A percentile compares a stretch with the other conserved stretches of the same genome.
Conservation (phyloP, 2,113 vertebrate genomes). For the Anoplopoma fimbria region DNA sequence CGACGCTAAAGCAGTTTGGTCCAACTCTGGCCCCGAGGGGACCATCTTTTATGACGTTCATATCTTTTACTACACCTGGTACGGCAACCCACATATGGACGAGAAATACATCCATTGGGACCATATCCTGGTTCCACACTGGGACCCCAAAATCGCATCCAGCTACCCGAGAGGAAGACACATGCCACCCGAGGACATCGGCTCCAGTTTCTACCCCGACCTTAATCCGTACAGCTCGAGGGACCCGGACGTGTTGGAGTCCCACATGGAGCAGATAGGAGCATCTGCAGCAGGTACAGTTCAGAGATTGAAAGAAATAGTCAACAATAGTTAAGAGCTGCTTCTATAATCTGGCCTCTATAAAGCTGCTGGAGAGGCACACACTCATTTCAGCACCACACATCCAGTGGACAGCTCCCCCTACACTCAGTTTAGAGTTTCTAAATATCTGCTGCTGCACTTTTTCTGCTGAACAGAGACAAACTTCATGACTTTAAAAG, state of each 20-base stretch:
- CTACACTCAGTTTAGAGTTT: neutral
- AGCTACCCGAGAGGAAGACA: constrained; percentile 92
- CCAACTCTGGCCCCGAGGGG: constrained; percentile 78
- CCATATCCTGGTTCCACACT: constrained; percentile 92
- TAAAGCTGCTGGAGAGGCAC: constrained; percentile 14
- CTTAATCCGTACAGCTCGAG: constrained; percentile 91
- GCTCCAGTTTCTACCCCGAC: constrained; percentile 91
- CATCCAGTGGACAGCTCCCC: constrained; percentile 71
- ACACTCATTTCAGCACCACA: constrained; percentile 72
- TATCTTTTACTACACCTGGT: constrained; percentile 93
- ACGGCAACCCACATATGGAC: constrained; percentile 86
- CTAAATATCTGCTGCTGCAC: neutral
- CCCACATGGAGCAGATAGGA: constrained; percentile 90
- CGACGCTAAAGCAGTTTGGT: constrained; percentile 77
- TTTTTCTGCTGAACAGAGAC: neutral
- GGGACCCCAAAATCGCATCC: constrained; percentile 93
- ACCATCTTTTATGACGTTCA: constrained; percentile 89
- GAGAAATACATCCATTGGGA: constrained; percentile 90
- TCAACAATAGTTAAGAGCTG: constrained; percentile 17
- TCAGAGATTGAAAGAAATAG: neutral
- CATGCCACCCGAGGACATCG: constrained; percentile 89
- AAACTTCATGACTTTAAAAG: neutral
- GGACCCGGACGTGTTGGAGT: constrained; percentile 88
- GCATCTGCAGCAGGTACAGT: constrained; percentile 88
- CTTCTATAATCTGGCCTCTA: neutral